Evolutionary conservation across 2,797 vertebrate species (phyloP).

Genomic region (Alauda arvensis): DNA sequence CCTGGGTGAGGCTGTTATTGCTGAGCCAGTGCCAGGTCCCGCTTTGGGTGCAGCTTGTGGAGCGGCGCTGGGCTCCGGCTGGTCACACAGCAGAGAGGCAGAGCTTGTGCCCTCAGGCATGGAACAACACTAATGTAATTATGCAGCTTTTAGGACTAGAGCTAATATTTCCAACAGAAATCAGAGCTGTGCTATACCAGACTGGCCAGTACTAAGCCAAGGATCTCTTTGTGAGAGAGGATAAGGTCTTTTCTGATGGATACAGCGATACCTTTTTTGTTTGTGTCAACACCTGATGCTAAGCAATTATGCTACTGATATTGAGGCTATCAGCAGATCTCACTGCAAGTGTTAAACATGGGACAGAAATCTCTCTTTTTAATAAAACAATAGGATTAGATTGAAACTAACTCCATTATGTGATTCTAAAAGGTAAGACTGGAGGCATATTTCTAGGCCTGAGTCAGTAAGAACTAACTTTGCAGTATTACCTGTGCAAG

Average conservation of each 20-base stretch:
- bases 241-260: background rate
- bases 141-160: constrained; percentile 29
- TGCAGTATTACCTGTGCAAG: background rate
- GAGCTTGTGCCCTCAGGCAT: constrained; percentile 25
- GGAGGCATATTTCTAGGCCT: background rate
- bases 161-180: constrained; percentile 36
- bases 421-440: background rate
- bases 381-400: background rate
- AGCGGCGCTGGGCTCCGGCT: accelerated
- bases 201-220: background rate
- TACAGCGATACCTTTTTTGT: background rate
- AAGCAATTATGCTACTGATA: background rate
- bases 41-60: background rate
- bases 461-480: background rate
- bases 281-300: background rate
- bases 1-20: background rate
- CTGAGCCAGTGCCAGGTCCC: background rate
- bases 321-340: background rate
- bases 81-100: background rate
- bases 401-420: background rate
- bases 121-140: constrained; percentile 15
- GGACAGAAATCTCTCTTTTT: background rate
- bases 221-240: background rate
- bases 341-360: background rate
- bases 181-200: background rate